phyloP scores from a whole-genome alignment of 2,797 vertebrate genomes.

The Artibeus lituratus region DNA sequence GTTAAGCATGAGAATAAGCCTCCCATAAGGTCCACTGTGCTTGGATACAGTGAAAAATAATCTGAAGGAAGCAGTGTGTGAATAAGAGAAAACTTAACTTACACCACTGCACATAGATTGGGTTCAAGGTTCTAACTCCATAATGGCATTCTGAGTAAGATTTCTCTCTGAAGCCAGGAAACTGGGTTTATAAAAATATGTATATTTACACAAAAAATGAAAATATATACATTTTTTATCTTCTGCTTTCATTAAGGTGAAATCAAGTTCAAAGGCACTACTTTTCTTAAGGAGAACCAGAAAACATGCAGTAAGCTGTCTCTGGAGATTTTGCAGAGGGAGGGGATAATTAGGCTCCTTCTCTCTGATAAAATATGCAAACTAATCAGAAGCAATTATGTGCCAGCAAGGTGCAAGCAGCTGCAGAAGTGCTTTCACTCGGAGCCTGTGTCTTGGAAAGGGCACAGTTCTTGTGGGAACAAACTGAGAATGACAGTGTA shows the following conservation, averaged over 20 bases:
- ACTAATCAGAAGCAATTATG: neutral
- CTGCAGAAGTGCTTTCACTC: neutral
- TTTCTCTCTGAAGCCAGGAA: neutral
- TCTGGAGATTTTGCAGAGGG: neutral
- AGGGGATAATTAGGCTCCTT: neutral
- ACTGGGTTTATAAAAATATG: neutral
- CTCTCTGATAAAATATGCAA: constrained; percentile 38
- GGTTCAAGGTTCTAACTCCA: neutral
- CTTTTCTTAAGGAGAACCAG: neutral
- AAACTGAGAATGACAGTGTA: neutral
- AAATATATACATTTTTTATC: no score
- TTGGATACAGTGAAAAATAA: neutral
- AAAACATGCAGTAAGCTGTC: neutral
- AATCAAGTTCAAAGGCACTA: constrained; percentile 25
- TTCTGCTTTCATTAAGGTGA: constrained; percentile 33
- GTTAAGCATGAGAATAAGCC: neutral
- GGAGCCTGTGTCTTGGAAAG: neutral
- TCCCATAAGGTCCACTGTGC: neutral
- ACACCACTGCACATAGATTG: accelerated
- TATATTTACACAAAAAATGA: neutral
- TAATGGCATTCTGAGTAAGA: neutral
- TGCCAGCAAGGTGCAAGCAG: neutral
- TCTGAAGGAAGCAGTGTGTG: neutral
- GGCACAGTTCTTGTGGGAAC: neutral
- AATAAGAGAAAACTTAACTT: neutral